These are phyloP conservation scores for Pantherophis alleghaniensis DNA, from an alignment of 2,797 vertebrate species.

Conservation along the genomic window DNA sequence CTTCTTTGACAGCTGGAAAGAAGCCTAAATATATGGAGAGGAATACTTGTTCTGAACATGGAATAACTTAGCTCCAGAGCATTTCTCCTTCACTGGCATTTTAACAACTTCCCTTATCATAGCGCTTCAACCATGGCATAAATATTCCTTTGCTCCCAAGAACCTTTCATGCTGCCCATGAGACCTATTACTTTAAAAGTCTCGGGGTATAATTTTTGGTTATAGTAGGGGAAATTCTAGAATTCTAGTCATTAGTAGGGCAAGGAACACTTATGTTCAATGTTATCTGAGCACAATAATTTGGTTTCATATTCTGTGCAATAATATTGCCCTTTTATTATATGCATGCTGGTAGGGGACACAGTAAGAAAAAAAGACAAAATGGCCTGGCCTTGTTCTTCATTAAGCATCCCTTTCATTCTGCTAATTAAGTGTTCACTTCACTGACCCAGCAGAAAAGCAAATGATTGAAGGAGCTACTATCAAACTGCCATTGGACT, in stretches of 20 bases:
- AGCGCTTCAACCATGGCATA: too few species aligned
- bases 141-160: background rate
- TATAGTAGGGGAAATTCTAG: background rate
- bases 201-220: background rate
- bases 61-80: background rate
- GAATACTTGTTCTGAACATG: background rate
- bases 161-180: background rate
- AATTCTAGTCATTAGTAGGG: background rate
- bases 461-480: conserved; percentile 27
- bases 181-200: background rate
- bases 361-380: background rate
- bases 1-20: background rate
- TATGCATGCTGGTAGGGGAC: background rate
- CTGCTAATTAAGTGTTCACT: conserved; percentile 21
- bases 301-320: background rate
- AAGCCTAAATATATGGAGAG: background rate
- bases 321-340: background rate
- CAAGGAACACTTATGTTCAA: background rate
- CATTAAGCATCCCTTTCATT: conserved; percentile 37
- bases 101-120: background rate
- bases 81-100: background rate
- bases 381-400: background rate
- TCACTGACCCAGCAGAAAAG: conserved; percentile 37
- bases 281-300: background rate
- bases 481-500: conserved; percentile 4